Evolutionary conservation across 23 tunicate genomes (phyloP).

Genomic region (Halocynthia roretzi): DNA sequence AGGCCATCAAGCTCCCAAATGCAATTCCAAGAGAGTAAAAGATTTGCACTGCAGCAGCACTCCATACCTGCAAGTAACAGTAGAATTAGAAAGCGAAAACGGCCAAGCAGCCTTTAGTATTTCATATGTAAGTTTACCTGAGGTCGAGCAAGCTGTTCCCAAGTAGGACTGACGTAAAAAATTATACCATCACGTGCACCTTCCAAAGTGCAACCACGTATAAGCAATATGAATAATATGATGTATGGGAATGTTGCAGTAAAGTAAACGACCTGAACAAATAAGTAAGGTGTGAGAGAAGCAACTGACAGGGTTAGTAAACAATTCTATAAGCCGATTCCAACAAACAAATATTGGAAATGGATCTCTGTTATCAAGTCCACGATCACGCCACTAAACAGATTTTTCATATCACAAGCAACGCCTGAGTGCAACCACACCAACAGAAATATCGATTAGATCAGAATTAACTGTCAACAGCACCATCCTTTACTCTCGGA

Average conservation of each 20-base stretch:
- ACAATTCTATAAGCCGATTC: too few species aligned
- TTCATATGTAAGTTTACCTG: conserved; percentile 12
- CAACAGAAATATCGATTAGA: too few species aligned
- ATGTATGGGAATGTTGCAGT: conserved; percentile 81
- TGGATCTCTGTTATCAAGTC: too few species aligned
- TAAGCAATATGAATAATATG: conserved; percentile 54
- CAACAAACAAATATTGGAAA: too few species aligned
- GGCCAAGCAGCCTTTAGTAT: background rate
- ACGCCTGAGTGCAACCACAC: too few species aligned
- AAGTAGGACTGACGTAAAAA: conserved; percentile 56
- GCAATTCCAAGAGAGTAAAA: conserved; percentile 52
- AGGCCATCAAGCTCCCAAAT: conserved; percentile 38
- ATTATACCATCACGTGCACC: conserved; percentile 57
- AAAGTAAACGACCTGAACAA: conserved; percentile 66
- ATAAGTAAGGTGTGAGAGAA: too few species aligned
- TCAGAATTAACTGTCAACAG: too few species aligned
- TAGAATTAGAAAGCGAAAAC: background rate
- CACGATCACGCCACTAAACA: too few species aligned
- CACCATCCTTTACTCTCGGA: too few species aligned
- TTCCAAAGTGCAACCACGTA: conserved; percentile 68
- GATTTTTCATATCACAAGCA: too few species aligned
- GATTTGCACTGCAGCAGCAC: conserved; percentile 41
- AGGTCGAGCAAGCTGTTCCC: conserved; percentile 45
- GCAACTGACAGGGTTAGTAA: too few species aligned
- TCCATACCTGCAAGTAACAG: conserved; percentile 20